phyloP scores from a whole-genome alignment of 2,113 vertebrate genomes.

The Neoarius graeffei region DNA sequence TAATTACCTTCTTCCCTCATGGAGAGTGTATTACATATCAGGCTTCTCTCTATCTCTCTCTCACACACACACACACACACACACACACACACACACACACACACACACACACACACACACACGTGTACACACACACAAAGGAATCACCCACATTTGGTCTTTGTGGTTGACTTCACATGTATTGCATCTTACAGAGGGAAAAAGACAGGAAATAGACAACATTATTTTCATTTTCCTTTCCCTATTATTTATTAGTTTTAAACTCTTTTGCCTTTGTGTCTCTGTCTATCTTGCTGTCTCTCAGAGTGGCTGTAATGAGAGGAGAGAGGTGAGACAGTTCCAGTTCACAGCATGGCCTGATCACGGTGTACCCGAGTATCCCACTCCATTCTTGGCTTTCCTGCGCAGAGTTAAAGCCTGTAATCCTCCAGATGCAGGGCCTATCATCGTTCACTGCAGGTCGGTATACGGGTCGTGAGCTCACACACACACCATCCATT shows the following conservation, averaged over 20 bases:
- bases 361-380: conserved; percentile 95
- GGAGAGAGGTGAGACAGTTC: conserved; percentile 95
- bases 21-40: conserved; percentile 35
- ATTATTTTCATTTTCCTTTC: neutral
- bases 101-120: neutral
- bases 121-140: neutral
- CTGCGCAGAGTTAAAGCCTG: conserved; percentile 94
- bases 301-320: conserved; percentile 91
- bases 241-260: neutral
- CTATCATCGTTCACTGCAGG: conserved; percentile 97
- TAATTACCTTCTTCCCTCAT: conserved; percentile 34
- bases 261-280: neutral
- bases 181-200: neutral
- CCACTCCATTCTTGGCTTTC: conserved; percentile 95
- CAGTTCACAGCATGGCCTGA: conserved; percentile 98
- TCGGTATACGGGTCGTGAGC: conserved; percentile 53
- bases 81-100: too few species aligned
- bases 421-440: conserved; percentile 92
- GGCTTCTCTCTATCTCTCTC: neutral
- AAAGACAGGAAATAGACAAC: neutral
- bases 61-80: too few species aligned
- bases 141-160: neutral
- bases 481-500: neutral
- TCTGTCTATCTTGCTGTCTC: neutral
- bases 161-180: neutral